Conservation (phyloP, 2,888 invertebrate species). For the Tachina fera region DNA sequence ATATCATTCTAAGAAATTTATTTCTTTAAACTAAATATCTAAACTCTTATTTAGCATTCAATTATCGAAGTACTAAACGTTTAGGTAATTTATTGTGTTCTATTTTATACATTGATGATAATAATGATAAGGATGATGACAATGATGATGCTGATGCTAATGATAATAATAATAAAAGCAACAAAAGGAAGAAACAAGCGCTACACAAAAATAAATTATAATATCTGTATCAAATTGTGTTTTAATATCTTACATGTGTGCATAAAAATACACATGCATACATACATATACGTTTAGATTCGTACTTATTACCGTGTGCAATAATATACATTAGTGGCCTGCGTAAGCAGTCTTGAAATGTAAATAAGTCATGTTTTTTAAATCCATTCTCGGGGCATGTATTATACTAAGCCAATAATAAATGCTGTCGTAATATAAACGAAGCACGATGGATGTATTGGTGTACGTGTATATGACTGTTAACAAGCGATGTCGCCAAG, state of each 20-base stretch:
- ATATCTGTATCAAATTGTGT: constrained; percentile 54
- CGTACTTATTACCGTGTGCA: too few relatives aligned
- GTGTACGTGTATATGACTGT: too few relatives aligned
- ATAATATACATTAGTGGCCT: too few relatives aligned
- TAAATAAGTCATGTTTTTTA: too few relatives aligned
- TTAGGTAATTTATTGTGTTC: constrained; percentile 30
- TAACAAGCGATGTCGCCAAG: too few relatives aligned
- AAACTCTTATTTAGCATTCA: background rate
- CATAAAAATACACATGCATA: background rate
- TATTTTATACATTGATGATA: background rate
- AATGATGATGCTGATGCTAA: background rate
- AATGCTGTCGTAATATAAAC: too few relatives aligned
- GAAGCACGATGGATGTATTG: too few relatives aligned
- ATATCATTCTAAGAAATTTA: background rate
- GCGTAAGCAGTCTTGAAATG: too few relatives aligned
- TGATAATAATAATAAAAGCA: background rate
- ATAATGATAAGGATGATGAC: background rate
- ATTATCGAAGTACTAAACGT: background rate
- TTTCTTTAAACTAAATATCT: background rate
- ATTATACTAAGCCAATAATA: too few relatives aligned
- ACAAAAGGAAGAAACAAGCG: background rate
- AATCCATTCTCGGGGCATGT: too few relatives aligned
- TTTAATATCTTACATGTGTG: constrained; percentile 60
- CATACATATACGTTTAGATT: background rate
- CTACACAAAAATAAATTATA: constrained; percentile 28